phyloP scores from a whole-genome alignment of 2,888 invertebrate genomes.

The Drosophila nigricruria region DNA sequence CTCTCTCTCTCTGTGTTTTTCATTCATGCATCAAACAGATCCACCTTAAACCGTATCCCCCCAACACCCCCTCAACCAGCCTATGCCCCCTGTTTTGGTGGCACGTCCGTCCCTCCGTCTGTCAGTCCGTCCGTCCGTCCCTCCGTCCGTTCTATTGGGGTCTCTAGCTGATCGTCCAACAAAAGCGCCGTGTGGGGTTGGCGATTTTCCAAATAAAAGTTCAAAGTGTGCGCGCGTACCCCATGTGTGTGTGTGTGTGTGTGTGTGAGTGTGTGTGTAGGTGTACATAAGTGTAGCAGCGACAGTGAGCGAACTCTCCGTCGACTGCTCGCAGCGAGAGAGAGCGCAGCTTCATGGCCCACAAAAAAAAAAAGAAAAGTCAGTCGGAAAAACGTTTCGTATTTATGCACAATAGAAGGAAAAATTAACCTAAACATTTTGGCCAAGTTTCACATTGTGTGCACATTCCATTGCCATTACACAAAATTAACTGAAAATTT shows the following conservation, averaged over 20 bases:
- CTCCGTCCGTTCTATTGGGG: constrained; percentile 49
- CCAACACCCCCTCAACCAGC: background rate
- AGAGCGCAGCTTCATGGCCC: constrained; percentile 70
- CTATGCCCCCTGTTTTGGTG: background rate
- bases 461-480: constrained; percentile 54
- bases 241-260: constrained; percentile 2
- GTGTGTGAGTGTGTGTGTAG: constrained; percentile 5
- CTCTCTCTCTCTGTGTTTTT: background rate
- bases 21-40: constrained; percentile 7
- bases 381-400: constrained; percentile 31
- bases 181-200: constrained; percentile 75
- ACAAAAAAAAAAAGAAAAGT: constrained; percentile 13
- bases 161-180: constrained; percentile 72
- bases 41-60: constrained; percentile 14
- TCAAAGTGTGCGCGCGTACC: constrained; percentile 34
- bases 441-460: constrained; percentile 50
- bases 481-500: constrained; percentile 19
- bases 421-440: constrained; percentile 52
- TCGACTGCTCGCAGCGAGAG: constrained; percentile 14
- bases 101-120: constrained; percentile 6
- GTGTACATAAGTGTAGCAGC: background rate
- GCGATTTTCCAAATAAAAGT: constrained; percentile 74
- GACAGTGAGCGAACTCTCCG: background rate
- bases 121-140: constrained; percentile 5
- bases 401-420: constrained; percentile 34